Conservation (phyloP, 2,797 vertebrate species). For the Poeciliopsis gracilis region DNA sequence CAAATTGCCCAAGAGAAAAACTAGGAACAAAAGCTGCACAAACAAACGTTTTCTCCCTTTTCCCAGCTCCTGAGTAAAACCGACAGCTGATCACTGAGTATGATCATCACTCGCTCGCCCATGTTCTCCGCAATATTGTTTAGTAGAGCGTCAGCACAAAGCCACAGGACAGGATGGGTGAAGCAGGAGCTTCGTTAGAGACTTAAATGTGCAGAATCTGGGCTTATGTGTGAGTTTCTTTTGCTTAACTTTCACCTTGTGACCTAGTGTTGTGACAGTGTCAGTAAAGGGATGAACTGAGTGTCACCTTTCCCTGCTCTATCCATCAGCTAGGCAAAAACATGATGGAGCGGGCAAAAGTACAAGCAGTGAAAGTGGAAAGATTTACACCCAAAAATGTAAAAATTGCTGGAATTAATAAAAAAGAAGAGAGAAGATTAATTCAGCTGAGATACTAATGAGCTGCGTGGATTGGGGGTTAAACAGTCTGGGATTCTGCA, state of each 20-base stretch:
- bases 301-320: constrained; percentile 34
- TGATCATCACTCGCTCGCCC: constrained; percentile 59
- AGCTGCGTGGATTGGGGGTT: constrained; percentile 21
- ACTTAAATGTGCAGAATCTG: constrained; percentile 20
- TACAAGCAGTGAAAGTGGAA: constrained; percentile 37
- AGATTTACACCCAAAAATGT: constrained; percentile 19
- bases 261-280: constrained; percentile 49
- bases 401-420: constrained; percentile 1
- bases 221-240: constrained; percentile 15
- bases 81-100: constrained; percentile 31
- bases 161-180: constrained; percentile 53
- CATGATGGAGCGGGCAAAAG: constrained; percentile 24
- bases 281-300: constrained; percentile 51
- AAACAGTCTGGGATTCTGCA: constrained; percentile 24
- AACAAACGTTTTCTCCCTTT: constrained; percentile 29
- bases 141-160: constrained; percentile 60
- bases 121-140: constrained; percentile 61
- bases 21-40: constrained; percentile 17
- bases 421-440: constrained; percentile 6
- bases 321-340: constrained; percentile 60
- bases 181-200: constrained; percentile 47
- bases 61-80: constrained; percentile 18
- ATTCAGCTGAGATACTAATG: constrained; percentile 4
- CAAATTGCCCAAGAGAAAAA: constrained; percentile 34
- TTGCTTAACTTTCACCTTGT: constrained; percentile 30